Conservation (phyloP, 1,140 invertebrate species). For the Drosophila biarmipes region DNA sequence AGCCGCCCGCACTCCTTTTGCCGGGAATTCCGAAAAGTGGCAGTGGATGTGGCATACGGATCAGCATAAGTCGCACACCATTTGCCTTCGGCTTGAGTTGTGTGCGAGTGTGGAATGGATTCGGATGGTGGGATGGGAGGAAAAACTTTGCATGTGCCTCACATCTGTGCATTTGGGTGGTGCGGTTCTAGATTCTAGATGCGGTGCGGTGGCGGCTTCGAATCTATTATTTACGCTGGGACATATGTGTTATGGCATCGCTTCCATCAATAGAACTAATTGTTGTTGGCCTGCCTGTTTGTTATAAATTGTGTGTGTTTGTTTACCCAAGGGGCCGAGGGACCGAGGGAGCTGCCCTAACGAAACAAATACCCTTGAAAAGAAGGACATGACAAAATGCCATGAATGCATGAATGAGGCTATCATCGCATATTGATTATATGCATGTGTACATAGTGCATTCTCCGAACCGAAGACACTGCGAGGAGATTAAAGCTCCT, state of each 20-base stretch:
- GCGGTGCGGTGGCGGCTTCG: conserved; percentile 47
- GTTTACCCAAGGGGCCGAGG: conserved; percentile 13
- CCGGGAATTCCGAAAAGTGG: conserved; percentile 4
- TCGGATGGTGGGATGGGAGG: conserved; percentile 18
- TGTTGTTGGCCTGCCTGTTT: conserved; percentile 53
- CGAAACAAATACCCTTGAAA: conserved; percentile 3
- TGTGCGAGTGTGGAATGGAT: conserved; percentile 29
- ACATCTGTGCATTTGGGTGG: conserved; percentile 39
- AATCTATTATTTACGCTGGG: conserved; percentile 76
- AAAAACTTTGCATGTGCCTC: conserved; percentile 53
- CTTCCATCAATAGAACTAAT: conserved; percentile 73
- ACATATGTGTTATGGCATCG: conserved; percentile 66
- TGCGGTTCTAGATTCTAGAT: neutral
- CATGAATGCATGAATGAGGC: conserved; percentile 26
- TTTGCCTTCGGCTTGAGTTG: conserved; percentile 65
- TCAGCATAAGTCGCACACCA: conserved; percentile 78
- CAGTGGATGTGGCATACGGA: conserved; percentile 60
- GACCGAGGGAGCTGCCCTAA: too few relatives aligned
- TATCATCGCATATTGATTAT: conserved; percentile 32
- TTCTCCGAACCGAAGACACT: conserved; percentile 1
- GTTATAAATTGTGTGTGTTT: conserved; percentile 45
- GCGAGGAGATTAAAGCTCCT: conserved; percentile 20
- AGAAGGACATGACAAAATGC: conserved; percentile 6
- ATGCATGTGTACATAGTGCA: conserved; percentile 7
- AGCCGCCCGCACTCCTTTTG: neutral